Base-by-base conservation (phyloP, 2,888 invertebrate species). In the Eristalis tenax region DNA sequence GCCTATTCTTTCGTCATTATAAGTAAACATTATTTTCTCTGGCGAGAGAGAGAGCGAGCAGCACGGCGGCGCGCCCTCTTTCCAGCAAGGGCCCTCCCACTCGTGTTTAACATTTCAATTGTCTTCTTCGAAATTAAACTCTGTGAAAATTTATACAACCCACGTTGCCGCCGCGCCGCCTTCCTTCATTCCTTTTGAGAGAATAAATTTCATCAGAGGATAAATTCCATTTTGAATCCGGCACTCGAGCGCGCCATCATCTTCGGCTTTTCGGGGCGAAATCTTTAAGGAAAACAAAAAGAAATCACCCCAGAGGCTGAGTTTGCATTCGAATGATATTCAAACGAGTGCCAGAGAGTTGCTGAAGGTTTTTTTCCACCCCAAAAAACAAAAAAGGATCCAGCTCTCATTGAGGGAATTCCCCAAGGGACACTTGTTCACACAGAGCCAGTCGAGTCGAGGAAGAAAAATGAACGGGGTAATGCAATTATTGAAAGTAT, bases 401-500 rank as follows among this genome's bases (percentile, higher is more conserved):
- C 66, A 18, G 26, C 50, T 61, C 78, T 69, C 76, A 71, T 76
- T 74, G 43, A 43, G 64, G 32, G 35, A 69, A 79, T 86, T 86
- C 87, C 87, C 87, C 79, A 80, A 69, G 83, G 87, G 80, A 83
- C 79, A 87, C 76, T 87, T 69, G 59, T 50, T 50, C 50, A 32
- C 26, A 57, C 64, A 50, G 63, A 74, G 74, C 32, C 8, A 8
- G 6, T 6, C 8, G 32, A 38, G 11, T 11, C 64, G 56, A 56
- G 50, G 64, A 43, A 83, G 74, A 86, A 61, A 79, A 76, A 76
- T 71, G 79, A 87, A 80, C 87, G 83, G 83, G 83, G 87, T 87
- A 87, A 87, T 83, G 83, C 83, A 87, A 87, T 87, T 83, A 87
- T 87, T 76, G 87, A 83, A 87, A 87, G 87, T 87, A 87, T 87